Evolutionary conservation across 1,140 invertebrate species (phyloP).

Genomic region (Notospermus geniculatus): DNA sequence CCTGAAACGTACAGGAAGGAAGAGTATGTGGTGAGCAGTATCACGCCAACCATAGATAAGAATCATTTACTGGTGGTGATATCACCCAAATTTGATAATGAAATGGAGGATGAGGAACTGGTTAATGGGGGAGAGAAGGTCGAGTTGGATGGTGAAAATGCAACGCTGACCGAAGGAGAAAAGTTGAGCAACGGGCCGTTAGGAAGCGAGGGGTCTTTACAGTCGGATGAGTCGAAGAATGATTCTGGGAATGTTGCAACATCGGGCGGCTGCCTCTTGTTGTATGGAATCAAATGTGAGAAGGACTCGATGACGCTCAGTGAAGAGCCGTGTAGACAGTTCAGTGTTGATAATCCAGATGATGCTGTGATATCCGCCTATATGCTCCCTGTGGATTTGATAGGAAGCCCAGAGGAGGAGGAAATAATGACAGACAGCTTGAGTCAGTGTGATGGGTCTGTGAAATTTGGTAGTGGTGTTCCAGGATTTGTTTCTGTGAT

Average conservation of each 20-base stretch:
- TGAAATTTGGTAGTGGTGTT: conserved; percentile 22
- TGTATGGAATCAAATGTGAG: conserved; percentile 47
- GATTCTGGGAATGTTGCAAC: neutral
- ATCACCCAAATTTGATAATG: conserved; percentile 19
- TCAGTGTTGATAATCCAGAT: conserved; percentile 25
- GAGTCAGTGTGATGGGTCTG: conserved; percentile 19
- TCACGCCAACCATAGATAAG: conserved; percentile 42
- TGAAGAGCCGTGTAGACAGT: conserved; percentile 36
- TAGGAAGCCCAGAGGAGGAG: conserved; percentile 36
- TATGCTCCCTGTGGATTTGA: conserved; percentile 40
- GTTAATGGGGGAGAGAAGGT: too few relatives aligned
- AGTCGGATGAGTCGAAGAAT: too few relatives aligned
- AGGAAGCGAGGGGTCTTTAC: too few relatives aligned
- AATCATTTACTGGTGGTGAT: conserved; percentile 45
- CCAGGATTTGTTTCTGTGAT: conserved; percentile 47
- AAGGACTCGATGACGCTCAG: conserved; percentile 40
- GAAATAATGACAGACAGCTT: conserved; percentile 25
- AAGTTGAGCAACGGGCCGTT: too few relatives aligned
- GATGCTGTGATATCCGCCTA: conserved; percentile 33
- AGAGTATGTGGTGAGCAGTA: conserved; percentile 33
- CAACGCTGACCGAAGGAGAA: too few relatives aligned
- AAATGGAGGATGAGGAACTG: neutral
- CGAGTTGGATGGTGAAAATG: too few relatives aligned
- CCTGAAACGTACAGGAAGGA: conserved; percentile 36
- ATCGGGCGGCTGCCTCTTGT: conserved; percentile 45